Evolutionary conservation across 2,888 invertebrate species (phyloP).

Genomic region (Chloromyia formosa): DNA sequence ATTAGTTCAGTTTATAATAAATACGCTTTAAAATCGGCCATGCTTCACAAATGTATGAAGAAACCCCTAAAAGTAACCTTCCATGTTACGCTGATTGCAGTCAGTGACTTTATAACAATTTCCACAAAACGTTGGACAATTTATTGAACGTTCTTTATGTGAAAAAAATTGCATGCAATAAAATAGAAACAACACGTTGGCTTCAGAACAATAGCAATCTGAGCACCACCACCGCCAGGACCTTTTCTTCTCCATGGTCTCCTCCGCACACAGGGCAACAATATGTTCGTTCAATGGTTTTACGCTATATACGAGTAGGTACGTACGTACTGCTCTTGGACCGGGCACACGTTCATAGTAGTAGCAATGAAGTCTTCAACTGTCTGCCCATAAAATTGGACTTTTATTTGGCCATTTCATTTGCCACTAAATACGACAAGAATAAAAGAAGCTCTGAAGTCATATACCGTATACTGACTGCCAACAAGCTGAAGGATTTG

Average conservation of each 20-base stretch:
- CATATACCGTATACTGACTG: not conserved
- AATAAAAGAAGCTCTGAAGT: slow-evolving; percentile 23
- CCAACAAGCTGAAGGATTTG: not conserved
- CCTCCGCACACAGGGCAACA: not conserved
- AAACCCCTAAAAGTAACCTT: not conserved
- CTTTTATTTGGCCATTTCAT: slow-evolving; percentile 39
- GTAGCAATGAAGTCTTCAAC: slow-evolving; percentile 42
- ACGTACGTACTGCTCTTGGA: no score
- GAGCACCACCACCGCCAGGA: not conserved
- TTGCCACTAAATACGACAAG: slow-evolving; percentile 33
- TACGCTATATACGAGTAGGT: not conserved
- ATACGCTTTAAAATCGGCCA: no score
- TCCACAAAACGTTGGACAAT: slow-evolving; percentile 19
- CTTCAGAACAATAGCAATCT: not conserved
- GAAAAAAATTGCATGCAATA: slow-evolving; percentile 32
- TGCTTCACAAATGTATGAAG: not conserved
- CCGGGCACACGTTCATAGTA: slow-evolving; percentile 15
- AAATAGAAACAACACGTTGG: slow-evolving; percentile 18
- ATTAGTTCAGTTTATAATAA: no score
- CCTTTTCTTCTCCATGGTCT: no score
- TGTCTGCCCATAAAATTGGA: slow-evolving; percentile 38
- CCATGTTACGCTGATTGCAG: slow-evolving; percentile 4
- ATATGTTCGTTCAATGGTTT: not conserved
- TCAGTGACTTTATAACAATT: slow-evolving; percentile 29
- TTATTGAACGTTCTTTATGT: slow-evolving; percentile 23